Base-by-base conservation (phyloP, 2,888 invertebrate genomes). In the Chesias legatella region DNA sequence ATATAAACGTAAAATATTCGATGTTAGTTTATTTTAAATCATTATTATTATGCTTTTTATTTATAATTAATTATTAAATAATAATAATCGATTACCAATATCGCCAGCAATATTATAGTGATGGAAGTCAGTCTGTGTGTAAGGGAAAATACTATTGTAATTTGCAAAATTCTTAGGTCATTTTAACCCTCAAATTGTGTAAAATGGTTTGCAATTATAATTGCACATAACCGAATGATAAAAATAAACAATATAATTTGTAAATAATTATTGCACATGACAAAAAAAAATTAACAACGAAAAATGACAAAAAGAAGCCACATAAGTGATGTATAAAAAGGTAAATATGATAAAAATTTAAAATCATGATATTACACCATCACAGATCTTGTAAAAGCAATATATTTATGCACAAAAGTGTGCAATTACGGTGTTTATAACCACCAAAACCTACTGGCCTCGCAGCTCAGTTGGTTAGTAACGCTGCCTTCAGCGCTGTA, bases 331-430 rank as follows among this genome's bases (percentile, higher is more conserved):
- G n/a, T n/a, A n/a, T n/a, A n/a, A n/a, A n/a, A n/a, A n/a, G n/a
- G n/a, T n/a, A n/a, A n/a, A n/a, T n/a, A n/a, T 17, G 13, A 3
- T 17, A 5, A 3, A 3, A 17, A 17, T 35, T 38, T 28, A 23
- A 38, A 33, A 43, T 31, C 22, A 43, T 39, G 31, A 29, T 32
- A 49, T 54, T 36, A 56, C 39, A 49, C 55, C 59, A 65, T 66
- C 65, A 66, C 62, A 63, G 63, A 62, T 60, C 56, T 42, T 53
- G 32, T 34, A 45, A 50, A 52, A 29, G 30, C 46, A 42, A 43
- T 43, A 41, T 25, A 30, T 21, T 9, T 9, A 6, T 30, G 30
- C 11, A 23, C 35, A 22, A 25, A 13, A 8, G 34, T 17, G 13
- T 17, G 13, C 13, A 13, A 8, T 7, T 25, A 20, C 20, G 6